phyloP scores from a whole-genome alignment of 2,888 invertebrate genomes.

The Enchytraeus crypticus region DNA sequence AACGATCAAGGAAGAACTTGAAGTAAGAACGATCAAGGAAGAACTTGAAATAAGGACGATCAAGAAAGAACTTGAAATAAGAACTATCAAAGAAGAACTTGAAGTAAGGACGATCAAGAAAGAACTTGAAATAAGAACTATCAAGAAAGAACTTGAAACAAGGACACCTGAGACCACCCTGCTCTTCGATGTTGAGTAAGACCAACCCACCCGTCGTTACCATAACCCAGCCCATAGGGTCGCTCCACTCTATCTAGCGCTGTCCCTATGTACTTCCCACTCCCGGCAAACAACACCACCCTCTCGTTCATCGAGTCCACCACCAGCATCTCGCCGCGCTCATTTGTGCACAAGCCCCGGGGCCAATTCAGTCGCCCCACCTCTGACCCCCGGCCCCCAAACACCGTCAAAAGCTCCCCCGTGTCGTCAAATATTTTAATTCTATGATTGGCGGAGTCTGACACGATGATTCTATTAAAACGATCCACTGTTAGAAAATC shows the following conservation, averaged over 20 bases:
- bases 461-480: conserved; percentile 19
- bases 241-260: conserved; percentile 5
- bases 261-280: conserved; percentile 19
- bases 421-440: conserved; percentile 20
- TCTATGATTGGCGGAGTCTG: conserved; percentile 24
- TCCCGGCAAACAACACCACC: conserved; percentile 15
- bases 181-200: background rate
- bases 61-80: too few species aligned
- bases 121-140: too few species aligned
- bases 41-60: too few species aligned
- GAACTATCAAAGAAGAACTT: too few species aligned
- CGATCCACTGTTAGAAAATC: conserved; percentile 24
- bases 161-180: background rate
- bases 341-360: conserved; percentile 20
- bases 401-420: conserved; percentile 12
- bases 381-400: conserved; percentile 16
- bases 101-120: too few species aligned
- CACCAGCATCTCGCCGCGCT: conserved; percentile 20
- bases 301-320: conserved; percentile 19
- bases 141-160: too few species aligned
- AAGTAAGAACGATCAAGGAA: too few species aligned
- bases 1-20: too few species aligned
- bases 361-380: conserved; percentile 23
- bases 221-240: conserved; percentile 11
- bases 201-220: background rate